These are phyloP conservation scores for Clamator glandarius DNA, from an alignment of 2,797 vertebrate species.

Conservation along the genomic window DNA sequence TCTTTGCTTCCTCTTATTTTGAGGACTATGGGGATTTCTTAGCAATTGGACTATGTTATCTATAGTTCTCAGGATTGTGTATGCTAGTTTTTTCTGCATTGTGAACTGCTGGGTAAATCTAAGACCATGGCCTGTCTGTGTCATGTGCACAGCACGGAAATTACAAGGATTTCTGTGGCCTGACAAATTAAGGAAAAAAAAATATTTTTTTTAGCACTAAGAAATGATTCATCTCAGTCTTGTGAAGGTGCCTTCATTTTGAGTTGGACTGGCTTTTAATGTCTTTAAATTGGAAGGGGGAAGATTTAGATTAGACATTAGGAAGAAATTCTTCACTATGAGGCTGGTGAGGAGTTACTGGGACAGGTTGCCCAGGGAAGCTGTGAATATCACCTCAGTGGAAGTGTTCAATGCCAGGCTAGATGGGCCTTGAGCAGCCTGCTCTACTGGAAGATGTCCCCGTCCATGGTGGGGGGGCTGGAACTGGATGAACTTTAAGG, in stretches of 20 bases:
- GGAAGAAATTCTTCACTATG: too few relatives aligned
- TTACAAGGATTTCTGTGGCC: background rate
- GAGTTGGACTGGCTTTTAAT: background rate
- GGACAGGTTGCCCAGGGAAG: too few relatives aligned
- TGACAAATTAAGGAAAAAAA: accelerated
- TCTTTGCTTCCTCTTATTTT: background rate
- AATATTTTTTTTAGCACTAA: background rate
- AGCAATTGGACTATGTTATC: background rate
- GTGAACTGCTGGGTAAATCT: background rate
- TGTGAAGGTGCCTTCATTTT: background rate
- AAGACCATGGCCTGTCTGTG: background rate
- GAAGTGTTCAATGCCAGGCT: too few relatives aligned
- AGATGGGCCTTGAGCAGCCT: too few relatives aligned
- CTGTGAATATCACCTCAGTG: too few relatives aligned
- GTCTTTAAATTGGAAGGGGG: too few relatives aligned
- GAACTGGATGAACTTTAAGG: too few relatives aligned
- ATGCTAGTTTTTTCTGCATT: background rate
- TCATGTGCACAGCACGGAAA: background rate
- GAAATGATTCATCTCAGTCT: background rate
- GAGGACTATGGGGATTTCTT: background rate
- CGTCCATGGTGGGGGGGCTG: too few relatives aligned
- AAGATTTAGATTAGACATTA: too few relatives aligned
- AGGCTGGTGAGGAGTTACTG: too few relatives aligned
- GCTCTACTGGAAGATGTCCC: too few relatives aligned
- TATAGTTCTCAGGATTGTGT: background rate